Base-by-base conservation (phyloP, 2,888 invertebrate species). In the Arrhopalites spinosus region DNA sequence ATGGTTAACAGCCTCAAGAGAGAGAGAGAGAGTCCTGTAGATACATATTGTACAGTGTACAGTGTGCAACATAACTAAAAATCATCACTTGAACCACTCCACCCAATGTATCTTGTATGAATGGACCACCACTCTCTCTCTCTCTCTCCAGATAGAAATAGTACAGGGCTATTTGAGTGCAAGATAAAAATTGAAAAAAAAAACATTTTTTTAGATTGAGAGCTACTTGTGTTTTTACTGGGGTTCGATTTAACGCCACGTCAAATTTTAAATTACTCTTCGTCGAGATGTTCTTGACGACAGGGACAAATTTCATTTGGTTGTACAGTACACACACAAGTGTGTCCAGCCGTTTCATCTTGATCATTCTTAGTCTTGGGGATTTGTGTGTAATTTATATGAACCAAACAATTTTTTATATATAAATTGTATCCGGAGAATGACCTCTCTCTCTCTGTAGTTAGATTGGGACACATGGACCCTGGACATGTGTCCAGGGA, bases 181-280 rank as follows among this genome's bases (percentile, higher is more conserved):
- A 43, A 15, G 59, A 71, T 20, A 71, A 30, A 71, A 71, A 36
- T 71, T 29, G 20, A 59, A 36, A 27, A 13, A 15, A 43, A 68
- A 45, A 68, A 43, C 47, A 47, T 36, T 68, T 64, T 64, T 30
- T 50, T 56, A 64, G 43, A 59, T 64, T 63, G 68, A 78, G 75
- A 69, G 69, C 64, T 75, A 75, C 70, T 75, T 61, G 69, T 78
- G 75, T 73, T 71, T 72, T 68, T 61, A 59, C 68, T 53, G 50
- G 53, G 30, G 77, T 78, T 78, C 80, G 76, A 79, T 80, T 80
- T 80, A 78, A 80, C 80, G 80, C 80, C 64, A 78, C 73, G 78
- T 80, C 80, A 75, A 69, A 77, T 76, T 79, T 77, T 77, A 79
- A 80, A 80, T 80, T 80, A 71, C 69, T 77, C 78, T 77, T 79